Evolutionary conservation across 2,113 vertebrate species (phyloP).

Genomic region (Pseudorhombus dupliciocellatus): DNA sequence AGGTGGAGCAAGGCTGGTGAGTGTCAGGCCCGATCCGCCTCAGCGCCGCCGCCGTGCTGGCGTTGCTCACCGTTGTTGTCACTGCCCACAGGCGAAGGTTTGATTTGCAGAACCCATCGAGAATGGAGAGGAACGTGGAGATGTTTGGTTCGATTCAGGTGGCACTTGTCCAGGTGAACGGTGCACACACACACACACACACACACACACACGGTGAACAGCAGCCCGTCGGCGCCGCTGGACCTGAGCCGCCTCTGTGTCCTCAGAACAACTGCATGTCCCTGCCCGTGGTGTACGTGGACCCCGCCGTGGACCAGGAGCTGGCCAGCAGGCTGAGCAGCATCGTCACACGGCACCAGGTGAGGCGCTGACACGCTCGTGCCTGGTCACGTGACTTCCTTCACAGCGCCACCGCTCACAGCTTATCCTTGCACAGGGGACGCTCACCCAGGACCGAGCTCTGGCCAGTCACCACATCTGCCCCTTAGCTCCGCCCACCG

Average conservation of each 20-base stretch:
- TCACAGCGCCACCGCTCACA: conserved; percentile 21
- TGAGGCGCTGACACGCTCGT: conserved; percentile 58
- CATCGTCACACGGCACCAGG: conserved; percentile 93
- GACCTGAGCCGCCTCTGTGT: conserved; percentile 13
- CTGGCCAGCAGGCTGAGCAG: conserved; percentile 88
- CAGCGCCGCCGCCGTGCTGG: too few relatives aligned
- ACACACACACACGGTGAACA: not conserved
- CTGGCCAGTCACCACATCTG: conserved; percentile 93
- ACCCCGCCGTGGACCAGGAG: conserved; percentile 90
- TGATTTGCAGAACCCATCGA: conserved; percentile 94
- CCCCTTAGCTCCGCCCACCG: conserved; percentile 83
- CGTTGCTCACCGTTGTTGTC: not conserved
- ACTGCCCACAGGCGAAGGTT: conserved; percentile 88
- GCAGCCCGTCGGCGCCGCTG: not conserved
- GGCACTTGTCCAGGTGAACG: conserved; percentile 88
- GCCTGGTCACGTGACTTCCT: not conserved
- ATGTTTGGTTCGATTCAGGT: conserved; percentile 96
- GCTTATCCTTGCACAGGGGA: conserved; percentile 79
- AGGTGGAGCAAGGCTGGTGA: conserved; percentile 97
- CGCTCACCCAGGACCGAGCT: conserved; percentile 89
- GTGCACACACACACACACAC: not conserved
- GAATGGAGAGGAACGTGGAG: conserved; percentile 94
- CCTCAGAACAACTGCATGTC: conserved; percentile 91
- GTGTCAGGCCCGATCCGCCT: too few relatives aligned
- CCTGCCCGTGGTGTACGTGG: conserved; percentile 91